Conservation (phyloP, 2,113 vertebrate species). For the Dicentrarchus labrax region DNA sequence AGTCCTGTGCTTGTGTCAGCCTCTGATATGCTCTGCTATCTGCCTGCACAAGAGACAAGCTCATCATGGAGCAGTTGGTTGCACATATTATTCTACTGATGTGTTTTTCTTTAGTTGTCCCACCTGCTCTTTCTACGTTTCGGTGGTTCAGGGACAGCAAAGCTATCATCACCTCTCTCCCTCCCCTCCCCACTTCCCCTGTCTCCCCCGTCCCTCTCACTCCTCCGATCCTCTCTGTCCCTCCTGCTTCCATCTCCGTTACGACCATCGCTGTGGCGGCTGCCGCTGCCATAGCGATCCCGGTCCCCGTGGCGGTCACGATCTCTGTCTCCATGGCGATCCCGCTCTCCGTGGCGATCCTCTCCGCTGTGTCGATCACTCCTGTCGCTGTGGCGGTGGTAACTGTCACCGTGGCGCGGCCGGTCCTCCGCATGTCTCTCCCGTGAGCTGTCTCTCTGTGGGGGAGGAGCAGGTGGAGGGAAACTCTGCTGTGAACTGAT, state of each 20-base stretch:
- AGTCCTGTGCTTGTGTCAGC: slow-evolving; percentile 51
- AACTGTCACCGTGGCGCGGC: slow-evolving; percentile 80
- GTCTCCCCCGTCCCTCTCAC: slow-evolving; percentile 70
- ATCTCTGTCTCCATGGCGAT: slow-evolving; percentile 79
- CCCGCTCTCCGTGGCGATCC: slow-evolving; percentile 74
- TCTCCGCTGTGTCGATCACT: slow-evolving; percentile 73
- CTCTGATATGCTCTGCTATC: slow-evolving; percentile 60
- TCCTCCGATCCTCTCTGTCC: slow-evolving; percentile 66
- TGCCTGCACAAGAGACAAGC: slow-evolving; percentile 57
- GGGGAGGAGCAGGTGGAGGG: slow-evolving; percentile 81
- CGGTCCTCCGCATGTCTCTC: slow-evolving; percentile 84
- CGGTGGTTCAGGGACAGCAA: slow-evolving; percentile 95
- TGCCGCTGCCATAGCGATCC: slow-evolving; percentile 58
- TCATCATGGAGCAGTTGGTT: slow-evolving; percentile 56
- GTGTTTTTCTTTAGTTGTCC: slow-evolving; percentile 91
- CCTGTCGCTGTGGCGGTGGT: slow-evolving; percentile 70
- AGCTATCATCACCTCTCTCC: slow-evolving; percentile 88
- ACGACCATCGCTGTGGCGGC: slow-evolving; percentile 70
- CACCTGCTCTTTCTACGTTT: slow-evolving; percentile 97
- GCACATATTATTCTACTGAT: slow-evolving; percentile 19
- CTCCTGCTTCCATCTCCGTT: slow-evolving; percentile 75
- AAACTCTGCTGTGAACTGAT: slow-evolving; percentile 58
- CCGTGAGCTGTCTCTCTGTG: slow-evolving; percentile 80
- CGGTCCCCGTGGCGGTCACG: slow-evolving; percentile 78
- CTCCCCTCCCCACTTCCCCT: slow-evolving; percentile 70